Conservation (phyloP, 2,113 vertebrate genomes). For the Aleadryas rufinucha region DNA sequence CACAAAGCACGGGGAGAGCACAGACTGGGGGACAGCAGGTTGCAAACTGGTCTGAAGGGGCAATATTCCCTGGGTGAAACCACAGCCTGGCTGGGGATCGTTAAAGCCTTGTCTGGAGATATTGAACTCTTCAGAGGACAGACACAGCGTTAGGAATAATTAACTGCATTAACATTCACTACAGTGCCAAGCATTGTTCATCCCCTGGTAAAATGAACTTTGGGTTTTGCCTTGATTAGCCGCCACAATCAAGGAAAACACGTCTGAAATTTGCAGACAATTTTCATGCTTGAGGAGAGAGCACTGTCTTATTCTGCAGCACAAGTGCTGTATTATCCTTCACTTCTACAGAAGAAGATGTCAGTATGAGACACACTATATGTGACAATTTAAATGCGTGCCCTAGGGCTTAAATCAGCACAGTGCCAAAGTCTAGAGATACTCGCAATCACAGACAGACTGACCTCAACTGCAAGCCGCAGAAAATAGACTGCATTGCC, state of each 20-base stretch:
- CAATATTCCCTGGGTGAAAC: constrained; percentile 66
- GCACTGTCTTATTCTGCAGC: constrained; percentile 44
- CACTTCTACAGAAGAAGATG: constrained; percentile 54
- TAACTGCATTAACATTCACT: constrained; percentile 76
- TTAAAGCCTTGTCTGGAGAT: constrained; percentile 72
- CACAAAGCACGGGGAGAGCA: background rate
- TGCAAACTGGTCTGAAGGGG: constrained; percentile 72
- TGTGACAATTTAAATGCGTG: constrained; percentile 66
- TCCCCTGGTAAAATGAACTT: constrained; percentile 52
- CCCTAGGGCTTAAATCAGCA: constrained; percentile 54
- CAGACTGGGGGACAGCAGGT: constrained; percentile 47
- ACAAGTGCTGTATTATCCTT: constrained; percentile 62
- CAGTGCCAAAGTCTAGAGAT: constrained; percentile 54
- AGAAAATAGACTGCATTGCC: constrained; percentile 39
- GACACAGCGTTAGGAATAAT: constrained; percentile 75
- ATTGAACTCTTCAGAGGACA: constrained; percentile 40
- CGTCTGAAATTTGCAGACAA: constrained; percentile 59
- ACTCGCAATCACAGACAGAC: constrained; percentile 17
- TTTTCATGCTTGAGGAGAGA: constrained; percentile 40
- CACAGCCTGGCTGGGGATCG: constrained; percentile 47
- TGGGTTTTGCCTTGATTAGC: constrained; percentile 63
- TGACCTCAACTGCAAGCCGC: constrained; percentile 37
- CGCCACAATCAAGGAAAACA: constrained; percentile 62
- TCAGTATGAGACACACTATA: constrained; percentile 57
- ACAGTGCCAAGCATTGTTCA: constrained; percentile 47